phyloP scores from a whole-genome alignment of 2,888 invertebrate species.

The Calliopum simillimum region DNA sequence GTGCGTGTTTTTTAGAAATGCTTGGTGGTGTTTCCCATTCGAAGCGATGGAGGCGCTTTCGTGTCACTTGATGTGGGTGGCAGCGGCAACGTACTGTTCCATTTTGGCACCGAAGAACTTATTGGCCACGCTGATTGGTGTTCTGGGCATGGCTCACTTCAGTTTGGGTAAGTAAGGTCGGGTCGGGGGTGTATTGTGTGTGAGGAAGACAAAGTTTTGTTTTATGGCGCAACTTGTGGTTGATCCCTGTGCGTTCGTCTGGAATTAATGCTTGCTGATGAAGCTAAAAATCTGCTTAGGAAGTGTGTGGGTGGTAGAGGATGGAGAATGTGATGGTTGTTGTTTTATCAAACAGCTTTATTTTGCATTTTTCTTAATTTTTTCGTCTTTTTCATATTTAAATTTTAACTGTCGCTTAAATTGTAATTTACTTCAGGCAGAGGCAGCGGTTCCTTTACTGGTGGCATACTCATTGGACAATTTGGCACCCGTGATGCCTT shows the following conservation, averaged over 20 bases:
- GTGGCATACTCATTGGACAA: conserved; percentile 81
- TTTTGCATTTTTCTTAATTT: not conserved
- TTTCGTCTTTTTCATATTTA: not conserved
- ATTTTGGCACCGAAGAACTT: conserved; percentile 85
- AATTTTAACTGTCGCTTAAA: not conserved
- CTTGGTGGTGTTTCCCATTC: conserved; percentile 91
- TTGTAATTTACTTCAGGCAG: conserved; percentile 69
- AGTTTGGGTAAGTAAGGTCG: conserved; percentile 71
- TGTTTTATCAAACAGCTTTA: not conserved
- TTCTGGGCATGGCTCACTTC: conserved; percentile 89
- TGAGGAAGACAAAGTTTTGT: not conserved
- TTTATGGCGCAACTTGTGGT: conserved; percentile 4
- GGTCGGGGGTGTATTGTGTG: no score
- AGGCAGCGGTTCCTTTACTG: conserved; percentile 85
- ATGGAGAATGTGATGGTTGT: no score
- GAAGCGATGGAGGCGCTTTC: conserved; percentile 88
- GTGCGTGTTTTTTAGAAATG: conserved; percentile 71
- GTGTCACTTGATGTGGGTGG: conserved; percentile 91
- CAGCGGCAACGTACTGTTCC: conserved; percentile 89
- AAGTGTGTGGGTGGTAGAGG: no score
- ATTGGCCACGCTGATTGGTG: conserved; percentile 86
- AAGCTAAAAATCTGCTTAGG: not conserved
- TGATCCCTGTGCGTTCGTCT: not conserved
- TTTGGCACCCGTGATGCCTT: conserved; percentile 83
- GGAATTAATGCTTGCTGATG: not conserved